phyloP scores from a whole-genome alignment of 2,888 invertebrate genomes.

The Cryptophagus acutangulus region DNA sequence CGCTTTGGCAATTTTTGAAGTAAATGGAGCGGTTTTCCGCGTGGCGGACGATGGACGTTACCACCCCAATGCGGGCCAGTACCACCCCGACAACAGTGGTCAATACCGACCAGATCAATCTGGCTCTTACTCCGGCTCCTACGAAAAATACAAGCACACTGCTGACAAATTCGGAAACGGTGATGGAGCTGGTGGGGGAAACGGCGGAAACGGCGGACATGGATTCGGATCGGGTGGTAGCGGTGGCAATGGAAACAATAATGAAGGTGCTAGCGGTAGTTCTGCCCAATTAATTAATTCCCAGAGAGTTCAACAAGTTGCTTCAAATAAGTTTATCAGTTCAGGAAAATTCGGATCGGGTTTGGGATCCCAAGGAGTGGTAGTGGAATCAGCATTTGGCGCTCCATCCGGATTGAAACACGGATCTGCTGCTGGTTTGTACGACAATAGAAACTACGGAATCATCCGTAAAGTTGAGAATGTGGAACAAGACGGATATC shows the following conservation, averaged over 20 bases:
- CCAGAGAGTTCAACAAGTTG: background rate
- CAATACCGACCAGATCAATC: constrained; percentile 50
- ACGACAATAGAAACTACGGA: constrained; percentile 46
- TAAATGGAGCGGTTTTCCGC: too few relatives aligned
- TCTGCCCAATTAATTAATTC: background rate
- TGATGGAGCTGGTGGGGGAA: constrained; percentile 37
- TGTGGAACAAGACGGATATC: constrained; percentile 54
- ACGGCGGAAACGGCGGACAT: constrained; percentile 14
- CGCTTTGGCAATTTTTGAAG: too few relatives aligned
- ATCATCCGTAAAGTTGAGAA: constrained; percentile 55
- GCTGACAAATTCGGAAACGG: constrained; percentile 40
- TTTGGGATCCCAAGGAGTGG: background rate
- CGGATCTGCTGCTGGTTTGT: constrained; percentile 33
- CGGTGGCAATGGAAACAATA: constrained; percentile 1
- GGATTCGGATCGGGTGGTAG: constrained; percentile 12
- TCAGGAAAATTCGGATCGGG: background rate
- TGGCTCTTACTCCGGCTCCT: constrained; percentile 43
- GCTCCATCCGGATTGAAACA: constrained; percentile 18
- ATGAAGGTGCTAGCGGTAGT: background rate
- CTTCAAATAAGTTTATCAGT: too few relatives aligned
- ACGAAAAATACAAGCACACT: constrained; percentile 47
- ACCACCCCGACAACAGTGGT: constrained; percentile 27
- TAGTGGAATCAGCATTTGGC: constrained; percentile 20
- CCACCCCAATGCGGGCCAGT: constrained; percentile 21
- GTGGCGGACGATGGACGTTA: too few relatives aligned